Evolutionary conservation across 37 sponge, comb jelly and placozoan species (phyloP).

Genomic region (Amphimedon queenslandica): DNA sequence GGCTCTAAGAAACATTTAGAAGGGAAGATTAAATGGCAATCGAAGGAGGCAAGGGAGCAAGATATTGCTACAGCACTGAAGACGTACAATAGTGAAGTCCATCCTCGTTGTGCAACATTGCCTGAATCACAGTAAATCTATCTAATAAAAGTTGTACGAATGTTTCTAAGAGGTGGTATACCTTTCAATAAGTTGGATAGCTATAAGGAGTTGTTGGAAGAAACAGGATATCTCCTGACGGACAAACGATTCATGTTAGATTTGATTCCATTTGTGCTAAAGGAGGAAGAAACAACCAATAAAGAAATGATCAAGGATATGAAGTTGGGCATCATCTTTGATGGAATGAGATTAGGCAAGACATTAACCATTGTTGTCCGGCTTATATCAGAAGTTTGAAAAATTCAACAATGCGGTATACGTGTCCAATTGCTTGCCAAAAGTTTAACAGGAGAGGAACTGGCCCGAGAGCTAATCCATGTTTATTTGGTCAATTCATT

Average conservation of each 20-base stretch:
- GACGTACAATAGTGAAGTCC: background rate
- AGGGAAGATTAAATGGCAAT: background rate
- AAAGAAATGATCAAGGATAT: background rate
- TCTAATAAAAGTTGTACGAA: constrained; percentile 5
- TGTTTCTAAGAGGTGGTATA: constrained; percentile 6
- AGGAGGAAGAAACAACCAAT: background rate
- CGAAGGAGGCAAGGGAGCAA: background rate
- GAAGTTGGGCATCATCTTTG: background rate
- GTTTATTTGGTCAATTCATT: too few species aligned
- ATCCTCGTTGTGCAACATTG: background rate
- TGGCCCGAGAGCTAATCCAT: background rate
- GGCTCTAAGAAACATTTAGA: constrained; percentile 6
- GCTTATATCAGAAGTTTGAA: background rate
- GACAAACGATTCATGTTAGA: background rate
- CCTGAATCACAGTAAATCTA: constrained; percentile 5
- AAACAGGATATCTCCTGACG: background rate
- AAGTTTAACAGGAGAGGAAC: background rate
- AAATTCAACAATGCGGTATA: background rate
- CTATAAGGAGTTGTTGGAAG: constrained; percentile 6
- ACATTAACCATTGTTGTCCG: background rate
- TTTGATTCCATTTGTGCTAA: background rate
- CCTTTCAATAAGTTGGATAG: background rate
- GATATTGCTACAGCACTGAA: constrained; percentile 13
- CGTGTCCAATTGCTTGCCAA: background rate
- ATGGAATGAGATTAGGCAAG: background rate